Conservation (phyloP, 2,888 invertebrate species). For the Drosophila anceps region DNA sequence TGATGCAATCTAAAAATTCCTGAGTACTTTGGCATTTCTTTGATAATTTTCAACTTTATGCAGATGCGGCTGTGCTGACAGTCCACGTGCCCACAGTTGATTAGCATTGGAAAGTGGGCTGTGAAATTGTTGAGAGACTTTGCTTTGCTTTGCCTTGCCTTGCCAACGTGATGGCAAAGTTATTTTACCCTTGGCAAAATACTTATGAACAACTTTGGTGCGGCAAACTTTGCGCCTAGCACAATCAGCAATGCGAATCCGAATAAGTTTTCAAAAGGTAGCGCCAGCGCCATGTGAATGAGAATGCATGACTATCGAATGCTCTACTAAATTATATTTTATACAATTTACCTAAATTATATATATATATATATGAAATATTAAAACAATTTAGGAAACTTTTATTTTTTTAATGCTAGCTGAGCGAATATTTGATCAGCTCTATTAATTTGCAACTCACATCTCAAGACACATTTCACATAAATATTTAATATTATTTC, state of each 20-base stretch:
- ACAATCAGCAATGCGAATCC: constrained; percentile 60
- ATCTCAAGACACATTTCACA: neutral
- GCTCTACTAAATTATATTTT: constrained; percentile 5
- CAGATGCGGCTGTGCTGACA: constrained; percentile 21
- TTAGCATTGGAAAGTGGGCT: constrained; percentile 50
- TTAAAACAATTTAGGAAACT: too few species aligned
- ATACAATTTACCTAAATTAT: too few species aligned
- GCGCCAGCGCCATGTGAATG: neutral
- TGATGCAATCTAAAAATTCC: constrained; percentile 16
- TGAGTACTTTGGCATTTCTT: constrained; percentile 15
- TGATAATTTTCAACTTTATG: constrained; percentile 23
- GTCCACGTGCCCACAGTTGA: constrained; percentile 36
- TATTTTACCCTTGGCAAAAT: constrained; percentile 70
- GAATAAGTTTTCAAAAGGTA: constrained; percentile 52
- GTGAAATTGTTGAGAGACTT: constrained; percentile 37
- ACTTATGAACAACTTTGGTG: constrained; percentile 66
- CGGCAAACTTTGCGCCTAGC: constrained; percentile 66
- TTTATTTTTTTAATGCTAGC: too few species aligned
- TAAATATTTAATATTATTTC: neutral
- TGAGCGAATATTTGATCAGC: too few species aligned
- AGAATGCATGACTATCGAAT: neutral
- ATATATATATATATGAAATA: too few species aligned
- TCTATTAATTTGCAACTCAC: too few species aligned
- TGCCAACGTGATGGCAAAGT: constrained; percentile 63
- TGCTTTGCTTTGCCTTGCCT: constrained; percentile 37